Conservation (phyloP, 2,888 invertebrate species). For the Serrognathus titanus region DNA sequence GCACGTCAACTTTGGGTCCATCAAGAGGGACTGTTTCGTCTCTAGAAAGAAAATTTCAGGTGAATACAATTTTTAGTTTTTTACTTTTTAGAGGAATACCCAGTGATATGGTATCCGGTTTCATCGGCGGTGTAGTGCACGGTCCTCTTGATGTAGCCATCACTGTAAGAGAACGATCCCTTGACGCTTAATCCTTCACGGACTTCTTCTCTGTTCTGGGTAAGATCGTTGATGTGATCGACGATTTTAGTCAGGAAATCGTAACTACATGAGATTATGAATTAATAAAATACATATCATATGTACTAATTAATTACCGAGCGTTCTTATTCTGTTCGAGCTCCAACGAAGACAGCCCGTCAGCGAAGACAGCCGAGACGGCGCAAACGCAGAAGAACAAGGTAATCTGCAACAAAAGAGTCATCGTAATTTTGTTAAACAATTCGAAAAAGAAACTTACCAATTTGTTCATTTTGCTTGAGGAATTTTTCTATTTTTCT, state of each 20-base stretch:
- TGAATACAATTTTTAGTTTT: no score
- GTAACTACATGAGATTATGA: slow-evolving; percentile 37
- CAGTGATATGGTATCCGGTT: slow-evolving; percentile 58
- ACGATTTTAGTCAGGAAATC: slow-evolving; percentile 48
- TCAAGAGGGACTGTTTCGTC: slow-evolving; percentile 47
- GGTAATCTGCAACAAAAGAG: no score
- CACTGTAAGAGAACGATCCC: slow-evolving; percentile 59
- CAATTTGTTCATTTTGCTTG: no score
- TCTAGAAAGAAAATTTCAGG: slow-evolving; percentile 31
- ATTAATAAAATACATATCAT: background rate
- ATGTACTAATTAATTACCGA: slow-evolving; percentile 22
- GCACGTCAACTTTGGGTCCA: slow-evolving; percentile 49
- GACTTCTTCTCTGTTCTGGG: slow-evolving; percentile 46
- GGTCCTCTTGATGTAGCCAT: slow-evolving; percentile 56
- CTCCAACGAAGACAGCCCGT: slow-evolving; percentile 10
- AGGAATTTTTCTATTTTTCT: no score
- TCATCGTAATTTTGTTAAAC: no score
- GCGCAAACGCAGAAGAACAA: no score
- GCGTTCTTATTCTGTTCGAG: slow-evolving; percentile 26
- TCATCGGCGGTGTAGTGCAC: slow-evolving; percentile 60
- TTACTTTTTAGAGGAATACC: slow-evolving; percentile 37
- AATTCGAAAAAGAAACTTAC: no score
- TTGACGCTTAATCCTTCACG: slow-evolving; percentile 49
- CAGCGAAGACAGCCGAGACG: no score
- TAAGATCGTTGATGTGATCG: slow-evolving; percentile 51